phyloP scores from a whole-genome alignment of 2,888 invertebrate species.

The Conomelus anceps region DNA sequence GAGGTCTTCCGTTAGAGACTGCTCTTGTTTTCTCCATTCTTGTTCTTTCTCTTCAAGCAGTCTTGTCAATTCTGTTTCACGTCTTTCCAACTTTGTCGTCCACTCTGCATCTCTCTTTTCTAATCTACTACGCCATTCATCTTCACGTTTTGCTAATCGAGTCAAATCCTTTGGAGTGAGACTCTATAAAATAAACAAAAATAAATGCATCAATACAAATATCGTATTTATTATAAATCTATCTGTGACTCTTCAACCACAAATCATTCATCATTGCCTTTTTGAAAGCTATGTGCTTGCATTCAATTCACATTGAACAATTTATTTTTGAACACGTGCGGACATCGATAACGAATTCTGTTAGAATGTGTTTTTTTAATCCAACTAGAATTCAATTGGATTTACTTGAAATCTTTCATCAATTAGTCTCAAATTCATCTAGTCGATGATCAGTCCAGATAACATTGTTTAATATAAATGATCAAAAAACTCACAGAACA shows the following conservation, averaged over 20 bases:
- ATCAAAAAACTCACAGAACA: not conserved
- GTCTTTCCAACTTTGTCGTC: constrained; percentile 44
- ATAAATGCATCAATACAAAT: not conserved
- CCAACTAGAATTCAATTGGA: not conserved
- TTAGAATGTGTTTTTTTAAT: too few species aligned
- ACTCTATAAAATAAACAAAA: constrained; percentile 29
- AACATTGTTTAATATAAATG: not conserved
- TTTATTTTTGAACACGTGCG: too few species aligned
- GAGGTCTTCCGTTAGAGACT: constrained; percentile 36
- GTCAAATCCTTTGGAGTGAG: constrained; percentile 34
- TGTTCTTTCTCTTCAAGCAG: constrained; percentile 55
- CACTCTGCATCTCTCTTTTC: constrained; percentile 53
- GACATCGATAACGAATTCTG: too few species aligned
- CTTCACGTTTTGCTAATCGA: constrained; percentile 31
- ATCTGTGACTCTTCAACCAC: not conserved
- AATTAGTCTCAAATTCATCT: not conserved
- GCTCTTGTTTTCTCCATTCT: constrained; percentile 51
- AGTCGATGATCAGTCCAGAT: not conserved
- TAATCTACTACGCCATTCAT: constrained; percentile 37
- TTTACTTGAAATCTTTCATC: not conserved
- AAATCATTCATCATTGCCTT: too few species aligned
- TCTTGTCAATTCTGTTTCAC: constrained; percentile 42
- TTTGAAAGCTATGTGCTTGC: too few species aligned
- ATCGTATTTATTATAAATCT: not conserved
- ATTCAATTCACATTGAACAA: too few species aligned